Evolutionary conservation across 2,797 vertebrate species (phyloP).

Genomic region (Hyperoplus immaculatus): DNA sequence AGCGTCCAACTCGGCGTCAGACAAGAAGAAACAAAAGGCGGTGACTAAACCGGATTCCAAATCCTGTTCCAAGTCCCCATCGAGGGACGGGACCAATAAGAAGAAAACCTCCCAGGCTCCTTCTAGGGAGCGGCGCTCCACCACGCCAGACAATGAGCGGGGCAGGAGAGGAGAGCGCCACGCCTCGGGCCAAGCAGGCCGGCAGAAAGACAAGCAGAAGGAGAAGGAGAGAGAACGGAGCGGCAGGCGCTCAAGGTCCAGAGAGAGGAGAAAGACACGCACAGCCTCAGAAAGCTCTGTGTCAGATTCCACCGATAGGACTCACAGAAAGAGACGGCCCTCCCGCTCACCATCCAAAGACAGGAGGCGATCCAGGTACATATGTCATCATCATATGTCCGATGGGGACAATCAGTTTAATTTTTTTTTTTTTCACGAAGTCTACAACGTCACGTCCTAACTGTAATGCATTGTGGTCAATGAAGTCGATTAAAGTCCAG

Average conservation of each 20-base stretch:
- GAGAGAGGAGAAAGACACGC: constrained; percentile 55
- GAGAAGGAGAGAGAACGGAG: constrained; percentile 61
- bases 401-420: too few species aligned
- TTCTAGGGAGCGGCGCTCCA: constrained; percentile 79
- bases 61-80: constrained; percentile 73
- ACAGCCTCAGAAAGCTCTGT: constrained; percentile 73
- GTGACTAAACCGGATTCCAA: constrained; percentile 74
- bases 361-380: constrained; percentile 79
- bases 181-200: constrained; percentile 55
- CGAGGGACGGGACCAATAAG: constrained; percentile 60
- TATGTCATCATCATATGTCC: constrained; percentile 3
- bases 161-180: constrained; percentile 64
- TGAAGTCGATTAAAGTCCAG: too few species aligned
- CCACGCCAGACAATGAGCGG: constrained; percentile 82
- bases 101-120: constrained; percentile 70
- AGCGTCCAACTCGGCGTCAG: constrained; percentile 77
- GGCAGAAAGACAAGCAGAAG: constrained; percentile 63
- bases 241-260: constrained; percentile 70
- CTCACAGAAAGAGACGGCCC: constrained; percentile 78
- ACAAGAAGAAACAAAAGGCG: constrained; percentile 76
- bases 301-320: constrained; percentile 78
- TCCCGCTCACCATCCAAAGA: constrained; percentile 84
- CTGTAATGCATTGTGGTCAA: too few species aligned
- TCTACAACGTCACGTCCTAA: too few species aligned
- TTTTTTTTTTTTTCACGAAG: too few species aligned